Evolutionary conservation across 2,113 vertebrate genomes (phyloP), one percentile per base, ranked within the genome.

Genomic region (Muntiacus muntjak): DNA sequence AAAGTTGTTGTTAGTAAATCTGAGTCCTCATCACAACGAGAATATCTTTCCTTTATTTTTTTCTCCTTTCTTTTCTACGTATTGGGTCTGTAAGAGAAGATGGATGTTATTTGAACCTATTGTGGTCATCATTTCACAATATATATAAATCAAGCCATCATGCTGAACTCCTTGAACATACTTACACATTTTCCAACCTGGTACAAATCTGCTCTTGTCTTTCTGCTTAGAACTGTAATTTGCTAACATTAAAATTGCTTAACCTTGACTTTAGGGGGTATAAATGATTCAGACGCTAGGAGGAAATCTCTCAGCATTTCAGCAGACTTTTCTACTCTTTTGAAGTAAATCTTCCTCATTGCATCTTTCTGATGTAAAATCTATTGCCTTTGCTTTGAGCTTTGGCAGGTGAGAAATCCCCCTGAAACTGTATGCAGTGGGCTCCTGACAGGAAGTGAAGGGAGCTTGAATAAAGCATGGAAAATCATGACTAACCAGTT

Each of bases 351-450:
- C 23, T 30, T 89, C 94, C 43, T 97, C 64, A 74, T 87, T 97
- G 92, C 82, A 94, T 93, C 84, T 97, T 95, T 97, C 91, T 98
- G 95, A 97, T n/a, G 64, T 71, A 96, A 97, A 97, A 97, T 90
- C 88, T 97, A 45, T 94, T 95, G 91, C 97, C 82, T 95, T 98
- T 95, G 92, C 67, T 98, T 98, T 30, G 78, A 91, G 91, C 95
- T 97, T 98, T 96, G 97, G 89, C 95, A 98, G 87, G 85, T 97
- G 93, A 91, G 98, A 98, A 97, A 95, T 84, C 50, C 89, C 95
- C 94, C 82, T 90, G 76, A 95, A 96, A 94, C 58, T 83, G 36
- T 76, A 57, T 93, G 33, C 33, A 50, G 45, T 64, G 16, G 79
- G 90, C 92, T 97, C 40, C 90, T 83, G 67, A 98, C 82, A 89